Conservation (phyloP, 2,797 vertebrate species). For the Siniperca obscura region DNA sequence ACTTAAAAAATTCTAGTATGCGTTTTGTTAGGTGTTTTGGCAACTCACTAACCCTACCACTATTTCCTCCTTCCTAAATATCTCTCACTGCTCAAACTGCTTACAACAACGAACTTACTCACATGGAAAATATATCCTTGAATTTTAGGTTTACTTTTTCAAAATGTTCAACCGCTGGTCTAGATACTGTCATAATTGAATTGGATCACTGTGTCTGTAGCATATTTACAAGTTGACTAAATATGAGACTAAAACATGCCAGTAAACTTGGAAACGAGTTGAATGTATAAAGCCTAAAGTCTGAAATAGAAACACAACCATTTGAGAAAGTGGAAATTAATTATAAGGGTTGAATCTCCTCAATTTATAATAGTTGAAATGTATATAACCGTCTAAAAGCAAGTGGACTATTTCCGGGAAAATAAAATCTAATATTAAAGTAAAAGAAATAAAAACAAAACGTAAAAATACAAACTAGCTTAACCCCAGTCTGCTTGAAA, state of each 20-base stretch:
- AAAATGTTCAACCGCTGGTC: neutral
- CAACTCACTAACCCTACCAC: neutral
- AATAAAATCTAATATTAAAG: neutral
- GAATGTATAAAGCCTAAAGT: neutral
- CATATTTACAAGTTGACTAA: neutral
- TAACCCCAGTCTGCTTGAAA: neutral
- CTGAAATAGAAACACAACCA: neutral
- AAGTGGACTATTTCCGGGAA: neutral
- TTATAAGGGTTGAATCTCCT: neutral
- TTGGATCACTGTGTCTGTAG: neutral
- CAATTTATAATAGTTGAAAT: neutral
- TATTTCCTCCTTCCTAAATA: constrained; percentile 26
- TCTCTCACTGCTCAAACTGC: neutral
- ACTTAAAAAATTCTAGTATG: rapidly evolving
- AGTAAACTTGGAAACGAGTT: neutral
- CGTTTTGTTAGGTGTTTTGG: neutral
- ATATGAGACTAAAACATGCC: neutral
- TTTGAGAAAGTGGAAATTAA: neutral
- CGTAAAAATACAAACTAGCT: neutral
- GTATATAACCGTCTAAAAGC: neutral
- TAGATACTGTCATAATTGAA: neutral
- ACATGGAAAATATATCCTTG: neutral
- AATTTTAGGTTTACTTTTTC: neutral
- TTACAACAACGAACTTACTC: rapidly evolving
- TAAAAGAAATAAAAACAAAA: neutral